Conservation (phyloP, 30 jellyfish, hydroid and myxozoan species). For the Pseudorhiza aurosa region DNA sequence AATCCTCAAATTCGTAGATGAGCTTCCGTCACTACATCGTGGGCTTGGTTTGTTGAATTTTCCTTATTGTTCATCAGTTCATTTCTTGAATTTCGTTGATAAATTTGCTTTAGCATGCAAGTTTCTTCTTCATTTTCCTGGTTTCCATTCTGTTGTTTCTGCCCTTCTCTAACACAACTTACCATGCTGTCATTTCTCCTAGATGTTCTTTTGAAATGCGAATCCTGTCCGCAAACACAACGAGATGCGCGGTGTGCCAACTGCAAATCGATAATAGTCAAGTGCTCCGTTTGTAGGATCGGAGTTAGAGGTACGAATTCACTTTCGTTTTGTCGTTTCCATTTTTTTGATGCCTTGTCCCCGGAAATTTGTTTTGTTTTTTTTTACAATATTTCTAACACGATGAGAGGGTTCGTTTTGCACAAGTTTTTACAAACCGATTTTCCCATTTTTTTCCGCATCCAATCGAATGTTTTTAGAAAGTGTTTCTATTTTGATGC, state of each 20-base stretch:
- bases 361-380: too few species aligned
- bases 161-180: too few species aligned
- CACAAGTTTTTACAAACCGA: too few species aligned
- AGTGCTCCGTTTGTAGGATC: conserved; percentile 92
- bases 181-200: neutral
- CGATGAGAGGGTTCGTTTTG: too few species aligned
- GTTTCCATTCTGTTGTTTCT: neutral
- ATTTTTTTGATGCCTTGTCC: neutral
- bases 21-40: conserved; percentile 63
- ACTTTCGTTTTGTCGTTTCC: neutral
- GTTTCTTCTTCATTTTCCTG: neutral
- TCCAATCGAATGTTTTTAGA: too few species aligned
- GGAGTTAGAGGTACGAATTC: conserved; percentile 92
- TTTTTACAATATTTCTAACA: too few species aligned
- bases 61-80: neutral
- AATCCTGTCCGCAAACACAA: conserved; percentile 70
- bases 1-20: conserved; percentile 76
- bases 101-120: neutral
- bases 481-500: too few species aligned
- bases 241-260: conserved; percentile 76
- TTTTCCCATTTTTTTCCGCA: too few species aligned
- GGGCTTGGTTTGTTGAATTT: conserved; percentile 79
- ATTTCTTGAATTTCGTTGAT: neutral
- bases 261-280: conserved; percentile 81
- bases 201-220: conserved; percentile 86